A percentile compares a stretch with the other conserved stretches of the same genome.
Evolutionary conservation across 2,888 invertebrate genomes (phyloP).

Genomic region (Acleris sparsana): DNA sequence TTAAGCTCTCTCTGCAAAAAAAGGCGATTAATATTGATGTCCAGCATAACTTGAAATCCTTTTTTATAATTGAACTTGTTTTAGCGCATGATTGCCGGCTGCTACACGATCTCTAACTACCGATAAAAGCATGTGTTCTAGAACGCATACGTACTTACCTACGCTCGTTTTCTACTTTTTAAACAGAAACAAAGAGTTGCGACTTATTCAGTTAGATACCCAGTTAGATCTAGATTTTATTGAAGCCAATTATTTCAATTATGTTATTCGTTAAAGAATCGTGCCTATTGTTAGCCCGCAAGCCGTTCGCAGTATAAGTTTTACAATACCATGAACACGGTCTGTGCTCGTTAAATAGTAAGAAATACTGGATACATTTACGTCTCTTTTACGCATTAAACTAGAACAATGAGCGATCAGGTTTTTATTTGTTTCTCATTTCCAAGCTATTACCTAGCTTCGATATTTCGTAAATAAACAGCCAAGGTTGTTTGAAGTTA

Average conservation of each 20-base stretch:
- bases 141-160: no score
- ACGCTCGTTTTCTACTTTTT: no score
- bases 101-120: no score
- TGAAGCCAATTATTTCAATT: slow-evolving; percentile 18
- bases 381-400: background rate
- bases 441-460: slow-evolving; percentile 41
- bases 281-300: slow-evolving; percentile 42
- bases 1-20: no score
- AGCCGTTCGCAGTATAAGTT: slow-evolving; percentile 29
- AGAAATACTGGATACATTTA: slow-evolving; percentile 40
- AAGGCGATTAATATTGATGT: no score
- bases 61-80: no score
- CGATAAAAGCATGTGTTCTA: no score
- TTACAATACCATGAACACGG: slow-evolving; percentile 52
- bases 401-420: slow-evolving; percentile 13
- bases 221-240: slow-evolving; percentile 1
- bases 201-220: no score
- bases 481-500: slow-evolving; percentile 56
- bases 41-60: no score
- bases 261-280: slow-evolving; percentile 32
- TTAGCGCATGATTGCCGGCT: no score
- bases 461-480: slow-evolving; percentile 6
- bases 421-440: slow-evolving; percentile 3
- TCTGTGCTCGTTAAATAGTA: slow-evolving; percentile 47
- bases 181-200: no score